Percentiles rank a stretch among this genome's conserved stretches.
phyloP scores from a whole-genome alignment of 2,113 vertebrate species.

The Fulica atra region DNA sequence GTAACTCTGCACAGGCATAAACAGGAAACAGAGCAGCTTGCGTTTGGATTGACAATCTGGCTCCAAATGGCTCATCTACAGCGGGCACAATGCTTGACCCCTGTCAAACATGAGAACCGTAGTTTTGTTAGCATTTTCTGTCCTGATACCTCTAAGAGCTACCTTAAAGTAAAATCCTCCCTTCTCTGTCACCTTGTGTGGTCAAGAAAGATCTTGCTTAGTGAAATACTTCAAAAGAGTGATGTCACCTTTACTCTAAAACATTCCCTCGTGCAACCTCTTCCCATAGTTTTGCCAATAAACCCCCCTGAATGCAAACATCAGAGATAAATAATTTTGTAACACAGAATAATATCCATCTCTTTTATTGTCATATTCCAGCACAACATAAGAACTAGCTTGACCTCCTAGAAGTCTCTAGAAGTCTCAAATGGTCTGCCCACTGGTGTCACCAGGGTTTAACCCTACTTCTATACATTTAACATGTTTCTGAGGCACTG shows the following conservation, averaged over 20 bases:
- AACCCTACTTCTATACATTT: neutral
- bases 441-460: neutral
- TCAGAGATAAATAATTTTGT: neutral
- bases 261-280: neutral
- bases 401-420: neutral
- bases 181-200: neutral
- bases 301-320: neutral
- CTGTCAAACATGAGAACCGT: neutral
- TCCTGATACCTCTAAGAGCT: neutral
- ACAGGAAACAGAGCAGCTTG: slow-evolving; percentile 85
- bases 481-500: neutral
- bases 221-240: neutral
- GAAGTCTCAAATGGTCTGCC: neutral
- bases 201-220: neutral
- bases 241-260: slow-evolving; percentile 5
- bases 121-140: neutral
- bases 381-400: neutral
- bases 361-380: neutral
- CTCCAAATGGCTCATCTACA: slow-evolving; percentile 60
- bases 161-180: neutral
- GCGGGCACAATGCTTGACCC: slow-evolving; percentile 56
- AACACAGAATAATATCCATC: neutral
- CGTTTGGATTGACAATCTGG: slow-evolving; percentile 74
- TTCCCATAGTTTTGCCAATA: neutral
- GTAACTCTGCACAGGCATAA: slow-evolving; percentile 81